phyloP scores from a whole-genome alignment of 2,888 invertebrate genomes.

The Lochmaea capreae region DNA sequence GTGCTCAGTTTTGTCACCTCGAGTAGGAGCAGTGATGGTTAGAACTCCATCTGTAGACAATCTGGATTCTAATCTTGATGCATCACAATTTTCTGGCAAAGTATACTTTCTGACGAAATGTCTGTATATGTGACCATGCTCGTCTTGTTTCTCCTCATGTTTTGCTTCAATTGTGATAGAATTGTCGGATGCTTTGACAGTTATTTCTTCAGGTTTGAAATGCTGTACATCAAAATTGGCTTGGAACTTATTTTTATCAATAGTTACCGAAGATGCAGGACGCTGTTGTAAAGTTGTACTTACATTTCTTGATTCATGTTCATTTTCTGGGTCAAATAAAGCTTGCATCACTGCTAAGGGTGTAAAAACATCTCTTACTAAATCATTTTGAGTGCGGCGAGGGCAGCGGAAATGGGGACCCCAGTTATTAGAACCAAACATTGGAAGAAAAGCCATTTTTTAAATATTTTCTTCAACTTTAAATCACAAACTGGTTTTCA shows the following conservation, averaged over 20 bases:
- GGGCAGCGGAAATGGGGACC: neutral
- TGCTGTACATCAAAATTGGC: slow-evolving; percentile 43
- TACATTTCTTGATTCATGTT: slow-evolving; percentile 22
- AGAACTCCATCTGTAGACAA: slow-evolving; percentile 41
- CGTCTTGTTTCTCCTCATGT: slow-evolving; percentile 41
- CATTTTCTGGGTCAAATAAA: slow-evolving; percentile 15
- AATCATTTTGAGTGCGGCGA: neutral
- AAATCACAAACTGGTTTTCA: neutral
- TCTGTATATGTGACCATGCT: slow-evolving; percentile 41
- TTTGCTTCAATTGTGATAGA: slow-evolving; percentile 40
- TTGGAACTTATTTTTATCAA: slow-evolving; percentile 38
- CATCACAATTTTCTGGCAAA: slow-evolving; percentile 39
- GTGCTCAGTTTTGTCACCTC: slow-evolving; percentile 26
- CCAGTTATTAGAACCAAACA: neutral
- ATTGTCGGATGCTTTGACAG: slow-evolving; percentile 37
- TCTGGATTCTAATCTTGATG: slow-evolving; percentile 34
- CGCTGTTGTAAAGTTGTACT: slow-evolving; percentile 21
- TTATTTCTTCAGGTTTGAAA: slow-evolving; percentile 41
- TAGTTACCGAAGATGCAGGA: slow-evolving; percentile 21
- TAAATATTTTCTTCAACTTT: neutral
- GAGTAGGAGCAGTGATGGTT: slow-evolving; percentile 34
- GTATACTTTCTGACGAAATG: slow-evolving; percentile 40
- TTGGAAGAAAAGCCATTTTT: slow-evolving; percentile 3
- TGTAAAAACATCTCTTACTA: neutral
- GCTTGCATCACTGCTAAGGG: slow-evolving; percentile 7